phyloP scores from a whole-genome alignment of 1,140 invertebrate genomes.

The Lethrus apterus region DNA sequence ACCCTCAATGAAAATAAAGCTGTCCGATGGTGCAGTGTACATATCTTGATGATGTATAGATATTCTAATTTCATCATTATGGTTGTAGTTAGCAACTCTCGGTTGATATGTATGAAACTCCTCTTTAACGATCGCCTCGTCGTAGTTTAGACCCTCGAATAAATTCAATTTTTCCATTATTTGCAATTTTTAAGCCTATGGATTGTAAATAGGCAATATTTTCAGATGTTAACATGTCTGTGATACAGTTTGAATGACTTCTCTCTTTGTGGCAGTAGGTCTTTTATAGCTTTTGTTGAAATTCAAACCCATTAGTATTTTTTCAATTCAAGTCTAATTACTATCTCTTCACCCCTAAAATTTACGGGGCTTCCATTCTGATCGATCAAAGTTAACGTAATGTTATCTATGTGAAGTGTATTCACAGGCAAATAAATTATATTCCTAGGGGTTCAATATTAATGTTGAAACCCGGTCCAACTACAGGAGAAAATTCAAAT shows the following conservation, averaged over 20 bases:
- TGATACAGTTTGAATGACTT: too few relatives aligned
- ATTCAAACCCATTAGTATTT: too few relatives aligned
- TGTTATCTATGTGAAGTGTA: conserved; percentile 15
- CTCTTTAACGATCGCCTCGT: background rate
- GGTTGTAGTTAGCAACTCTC: background rate
- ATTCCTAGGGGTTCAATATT: conserved; percentile 16
- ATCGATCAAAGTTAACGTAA: conserved; percentile 20
- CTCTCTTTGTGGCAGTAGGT: too few relatives aligned
- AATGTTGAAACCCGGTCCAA: conserved; percentile 18
- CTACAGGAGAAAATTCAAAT: conserved; percentile 20
- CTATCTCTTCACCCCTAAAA: conserved; percentile 21
- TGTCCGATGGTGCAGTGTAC: background rate
- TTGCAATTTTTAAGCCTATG: background rate
- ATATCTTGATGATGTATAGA: conserved; percentile 9
- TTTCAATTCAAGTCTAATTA: conserved; percentile 1
- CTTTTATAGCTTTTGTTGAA: too few relatives aligned
- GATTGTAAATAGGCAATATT: background rate
- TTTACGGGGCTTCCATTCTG: conserved; percentile 21
- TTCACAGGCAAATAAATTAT: conserved; percentile 19
- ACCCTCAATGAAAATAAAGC: conserved; percentile 2
- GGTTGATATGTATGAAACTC: conserved; percentile 3
- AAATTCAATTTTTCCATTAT: background rate
- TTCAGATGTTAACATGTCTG: conserved; percentile 2
- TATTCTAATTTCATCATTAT: conserved; percentile 6
- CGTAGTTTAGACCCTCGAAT: background rate